phyloP scores from a whole-genome alignment of 2,888 invertebrate species.

The Cordilura impudica region DNA sequence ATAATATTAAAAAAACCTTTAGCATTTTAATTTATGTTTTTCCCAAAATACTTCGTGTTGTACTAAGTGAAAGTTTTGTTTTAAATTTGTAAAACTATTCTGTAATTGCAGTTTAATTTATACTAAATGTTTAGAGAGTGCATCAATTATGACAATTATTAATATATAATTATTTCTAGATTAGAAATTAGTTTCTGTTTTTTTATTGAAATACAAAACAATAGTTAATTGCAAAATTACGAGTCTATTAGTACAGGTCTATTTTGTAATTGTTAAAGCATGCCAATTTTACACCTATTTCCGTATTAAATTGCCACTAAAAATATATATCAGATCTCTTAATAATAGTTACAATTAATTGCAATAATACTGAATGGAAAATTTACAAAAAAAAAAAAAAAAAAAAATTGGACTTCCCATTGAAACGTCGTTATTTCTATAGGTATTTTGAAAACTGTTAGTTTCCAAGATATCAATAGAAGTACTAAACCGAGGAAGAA shows the following conservation, averaged over 20 bases:
- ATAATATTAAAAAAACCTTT: neutral
- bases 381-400: too few species aligned
- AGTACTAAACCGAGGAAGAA: too few species aligned
- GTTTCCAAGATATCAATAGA: too few species aligned
- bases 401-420: too few species aligned
- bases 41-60: neutral
- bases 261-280: constrained; percentile 32
- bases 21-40: neutral
- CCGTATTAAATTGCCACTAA: too few species aligned
- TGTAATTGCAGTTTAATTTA: neutral
- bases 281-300: constrained; percentile 42
- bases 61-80: neutral
- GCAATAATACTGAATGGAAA: too few species aligned
- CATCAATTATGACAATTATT: constrained; percentile 26
- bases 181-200: constrained; percentile 17
- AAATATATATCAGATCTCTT: neutral
- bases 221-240: neutral
- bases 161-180: constrained; percentile 28
- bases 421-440: too few species aligned
- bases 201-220: neutral
- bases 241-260: neutral
- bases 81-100: neutral
- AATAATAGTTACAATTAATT: too few species aligned
- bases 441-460: too few species aligned
- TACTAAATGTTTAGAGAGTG: neutral